phyloP scores from a whole-genome alignment of 2,113 vertebrate species.

The Vidua chalybeata region DNA sequence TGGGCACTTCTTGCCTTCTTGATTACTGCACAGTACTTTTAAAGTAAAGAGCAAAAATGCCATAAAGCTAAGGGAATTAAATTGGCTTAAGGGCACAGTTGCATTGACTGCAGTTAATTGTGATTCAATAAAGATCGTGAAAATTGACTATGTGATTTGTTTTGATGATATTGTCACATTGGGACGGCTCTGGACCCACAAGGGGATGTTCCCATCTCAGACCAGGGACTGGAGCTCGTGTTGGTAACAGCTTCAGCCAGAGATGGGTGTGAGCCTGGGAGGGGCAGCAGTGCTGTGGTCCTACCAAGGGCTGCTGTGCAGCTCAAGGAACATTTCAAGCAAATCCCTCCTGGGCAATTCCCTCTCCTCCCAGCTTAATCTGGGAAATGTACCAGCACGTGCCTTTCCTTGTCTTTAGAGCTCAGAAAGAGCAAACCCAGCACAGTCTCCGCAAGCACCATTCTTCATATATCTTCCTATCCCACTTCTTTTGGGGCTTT shows the following conservation, averaged over 20 bases:
- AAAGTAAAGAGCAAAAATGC: neutral
- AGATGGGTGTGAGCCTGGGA: accelerated
- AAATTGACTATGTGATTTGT: neutral
- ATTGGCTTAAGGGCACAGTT: neutral
- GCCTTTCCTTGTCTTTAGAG: neutral
- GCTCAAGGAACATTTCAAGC: neutral
- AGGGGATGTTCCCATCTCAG: neutral
- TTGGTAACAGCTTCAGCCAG: neutral
- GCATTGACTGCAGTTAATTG: neutral
- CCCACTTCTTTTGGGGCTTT: neutral
- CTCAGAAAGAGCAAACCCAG: neutral
- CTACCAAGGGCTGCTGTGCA: neutral
- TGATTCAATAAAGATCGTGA: slow-evolving; percentile 49
- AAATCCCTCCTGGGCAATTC: neutral
- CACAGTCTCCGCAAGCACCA: neutral
- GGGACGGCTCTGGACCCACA: neutral
- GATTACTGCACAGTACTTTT: neutral
- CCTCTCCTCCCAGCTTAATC: neutral
- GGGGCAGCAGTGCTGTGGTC: neutral
- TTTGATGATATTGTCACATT: neutral
- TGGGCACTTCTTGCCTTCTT: neutral
- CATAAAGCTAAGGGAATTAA: neutral
- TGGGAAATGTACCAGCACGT: neutral
- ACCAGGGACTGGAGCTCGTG: accelerated
- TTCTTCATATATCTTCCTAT: neutral